phyloP scores from a whole-genome alignment of 2,113 vertebrate genomes.

The Podocnemis expansa region DNA sequence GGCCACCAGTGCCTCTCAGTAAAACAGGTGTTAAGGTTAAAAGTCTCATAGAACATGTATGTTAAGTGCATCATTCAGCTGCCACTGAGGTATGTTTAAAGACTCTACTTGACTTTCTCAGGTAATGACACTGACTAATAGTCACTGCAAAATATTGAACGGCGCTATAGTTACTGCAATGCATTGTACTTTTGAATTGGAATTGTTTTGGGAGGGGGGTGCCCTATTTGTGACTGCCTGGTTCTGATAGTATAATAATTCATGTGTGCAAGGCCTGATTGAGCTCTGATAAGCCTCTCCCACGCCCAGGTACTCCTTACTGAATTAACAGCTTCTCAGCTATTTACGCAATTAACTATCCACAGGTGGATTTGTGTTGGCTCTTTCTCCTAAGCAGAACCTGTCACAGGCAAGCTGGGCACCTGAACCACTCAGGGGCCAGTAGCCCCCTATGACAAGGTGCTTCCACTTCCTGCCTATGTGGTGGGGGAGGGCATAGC shows the following conservation, averaged over 20 bases:
- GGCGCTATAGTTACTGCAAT: neutral
- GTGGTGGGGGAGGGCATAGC: neutral
- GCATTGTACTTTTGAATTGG: neutral
- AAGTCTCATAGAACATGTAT: neutral
- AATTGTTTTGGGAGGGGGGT: neutral
- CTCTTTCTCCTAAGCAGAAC: no score
- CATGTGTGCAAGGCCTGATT: neutral
- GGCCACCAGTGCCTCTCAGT: neutral
- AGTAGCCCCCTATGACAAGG: neutral
- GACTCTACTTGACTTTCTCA: neutral
- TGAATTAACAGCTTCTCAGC: neutral
- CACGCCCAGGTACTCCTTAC: neutral
- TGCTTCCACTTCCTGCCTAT: neutral
- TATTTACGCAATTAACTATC: neutral
- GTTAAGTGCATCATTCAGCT: neutral
- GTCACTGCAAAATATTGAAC: neutral
- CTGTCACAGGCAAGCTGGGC: neutral
- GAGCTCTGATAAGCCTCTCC: neutral
- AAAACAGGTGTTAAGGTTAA: neutral
- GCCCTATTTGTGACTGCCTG: neutral
- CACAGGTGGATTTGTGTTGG: neutral
- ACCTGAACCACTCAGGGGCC: neutral
- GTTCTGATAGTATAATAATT: neutral
- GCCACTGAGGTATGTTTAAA: neutral
- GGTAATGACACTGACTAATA: neutral